These are phyloP conservation scores for Drosophila pandora DNA, from an alignment of 1,140 invertebrate species.

Conservation along the genomic window DNA sequence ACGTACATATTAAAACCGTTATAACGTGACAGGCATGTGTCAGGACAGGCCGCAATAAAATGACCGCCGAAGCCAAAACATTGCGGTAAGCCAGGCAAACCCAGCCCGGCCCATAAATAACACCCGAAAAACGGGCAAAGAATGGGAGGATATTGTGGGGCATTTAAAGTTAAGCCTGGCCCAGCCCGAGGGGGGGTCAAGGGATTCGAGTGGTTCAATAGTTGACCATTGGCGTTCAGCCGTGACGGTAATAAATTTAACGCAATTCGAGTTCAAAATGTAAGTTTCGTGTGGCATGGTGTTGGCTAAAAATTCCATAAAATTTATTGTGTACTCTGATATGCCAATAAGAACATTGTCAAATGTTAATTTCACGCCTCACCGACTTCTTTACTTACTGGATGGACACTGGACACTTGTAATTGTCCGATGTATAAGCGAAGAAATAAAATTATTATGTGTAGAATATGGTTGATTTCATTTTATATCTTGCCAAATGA, in stretches of 20 bases:
- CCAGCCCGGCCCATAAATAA: constrained; percentile 56
- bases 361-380: constrained; percentile 81
- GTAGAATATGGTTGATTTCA: not conserved
- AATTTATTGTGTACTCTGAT: constrained; percentile 47
- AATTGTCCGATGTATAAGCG: constrained; percentile 23
- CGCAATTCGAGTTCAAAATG: constrained; percentile 43
- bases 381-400: constrained; percentile 16
- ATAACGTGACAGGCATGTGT: constrained; percentile 68
- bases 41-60: constrained; percentile 72
- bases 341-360: constrained; percentile 64
- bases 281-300: constrained; percentile 43
- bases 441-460: constrained; percentile 7
- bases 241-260: constrained; percentile 75
- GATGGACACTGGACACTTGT: constrained; percentile 1
- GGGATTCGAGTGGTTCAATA: constrained; percentile 32
- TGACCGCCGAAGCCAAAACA: constrained; percentile 71
- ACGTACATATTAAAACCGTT: constrained; percentile 37
- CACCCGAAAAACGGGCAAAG: constrained; percentile 4
- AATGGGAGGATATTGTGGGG: constrained; percentile 12
- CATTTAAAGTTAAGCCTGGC: constrained; percentile 34
- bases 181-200: constrained; percentile 1
- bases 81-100: constrained; percentile 60
- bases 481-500: not conserved
- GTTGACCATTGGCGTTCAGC: constrained; percentile 61
- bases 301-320: constrained; percentile 57